Conservation (phyloP, 2,797 vertebrate species). For the Orientallactaga sibirica region DNA sequence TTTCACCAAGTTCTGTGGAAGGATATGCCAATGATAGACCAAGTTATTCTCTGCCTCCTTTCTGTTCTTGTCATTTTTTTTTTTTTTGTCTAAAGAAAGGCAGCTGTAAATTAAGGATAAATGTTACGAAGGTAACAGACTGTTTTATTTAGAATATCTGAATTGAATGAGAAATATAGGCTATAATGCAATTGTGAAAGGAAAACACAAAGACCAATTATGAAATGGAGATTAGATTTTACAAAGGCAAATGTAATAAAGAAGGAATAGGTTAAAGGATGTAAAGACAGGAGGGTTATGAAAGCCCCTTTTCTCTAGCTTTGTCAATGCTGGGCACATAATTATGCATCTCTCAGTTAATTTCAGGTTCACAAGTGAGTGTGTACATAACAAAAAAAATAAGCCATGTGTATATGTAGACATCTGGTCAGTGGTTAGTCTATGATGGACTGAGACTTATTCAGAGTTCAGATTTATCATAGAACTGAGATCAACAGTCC, state of each 20-base stretch:
- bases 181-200: background rate
- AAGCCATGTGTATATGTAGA: background rate
- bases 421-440: background rate
- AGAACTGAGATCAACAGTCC: background rate
- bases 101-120: constrained; percentile 49
- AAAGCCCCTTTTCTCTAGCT: background rate
- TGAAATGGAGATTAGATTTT: constrained; percentile 2
- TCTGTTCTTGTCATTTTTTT: constrained; percentile 9
- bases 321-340: background rate
- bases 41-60: constrained; percentile 16
- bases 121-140: constrained; percentile 18
- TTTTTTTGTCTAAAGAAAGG: background rate
- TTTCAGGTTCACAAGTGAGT: background rate
- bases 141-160: constrained; percentile 21
- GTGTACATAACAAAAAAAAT: background rate
- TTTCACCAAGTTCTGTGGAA: constrained; percentile 12
- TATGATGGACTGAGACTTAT: background rate
- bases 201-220: background rate
- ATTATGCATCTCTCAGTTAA: background rate
- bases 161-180: background rate
- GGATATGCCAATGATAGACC: constrained; percentile 18
- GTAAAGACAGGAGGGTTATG: background rate
- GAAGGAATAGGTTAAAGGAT: background rate
- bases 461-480: background rate
- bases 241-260: constrained; percentile 19